Evolutionary conservation across 2,113 vertebrate species (phyloP), one percentile per base, ranked within the genome.

Genomic region (Diglossa brunneiventris): DNA sequence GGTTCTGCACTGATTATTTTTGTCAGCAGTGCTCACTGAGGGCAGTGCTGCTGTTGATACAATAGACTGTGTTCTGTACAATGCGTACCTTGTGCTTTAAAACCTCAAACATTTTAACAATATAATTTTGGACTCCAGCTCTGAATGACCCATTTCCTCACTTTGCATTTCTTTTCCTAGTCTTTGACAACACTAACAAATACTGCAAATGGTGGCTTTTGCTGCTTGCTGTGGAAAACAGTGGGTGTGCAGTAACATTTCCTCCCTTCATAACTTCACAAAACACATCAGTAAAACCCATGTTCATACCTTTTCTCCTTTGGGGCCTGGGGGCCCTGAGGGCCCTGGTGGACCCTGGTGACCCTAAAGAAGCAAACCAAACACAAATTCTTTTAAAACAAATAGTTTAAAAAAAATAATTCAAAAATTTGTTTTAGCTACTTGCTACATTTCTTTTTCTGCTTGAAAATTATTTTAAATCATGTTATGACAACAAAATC

Each of bases 291-390:
- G 18, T 14, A 73, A 56, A 80, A 76, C 21, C 11, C 26, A 14
- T 56, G 35, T 89, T 68, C 83, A 80, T 56, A 99, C 99, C 98
- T 99, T 99, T 98, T 99, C 99, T 97, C 99, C 99, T 98, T 99
- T 99, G 69, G 98, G 98, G 73, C 99, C 99, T 46, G 98, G 98
- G 53, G 98, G 95, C 42, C 99, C 99, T 55, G 98, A 83, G 24
- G 98, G 97, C 79, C 99, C 99, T 47, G 97, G 94, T 67, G 98
- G 98, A 74, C 99, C 99, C 90, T 94, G 92, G 70, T 99, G 99
- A 87, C 99, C 99, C 99, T 99, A 94, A 94, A 72, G 93, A 95
- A 96, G 74, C 28, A 90, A 88, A 63, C 5, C 37, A 70, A 35
- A 9, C 39, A 39, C 46, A 59, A 44, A 78, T 46, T 50, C 87